Conservation (phyloP, 1,140 invertebrate genomes). For the Dryas iulia region DNA sequence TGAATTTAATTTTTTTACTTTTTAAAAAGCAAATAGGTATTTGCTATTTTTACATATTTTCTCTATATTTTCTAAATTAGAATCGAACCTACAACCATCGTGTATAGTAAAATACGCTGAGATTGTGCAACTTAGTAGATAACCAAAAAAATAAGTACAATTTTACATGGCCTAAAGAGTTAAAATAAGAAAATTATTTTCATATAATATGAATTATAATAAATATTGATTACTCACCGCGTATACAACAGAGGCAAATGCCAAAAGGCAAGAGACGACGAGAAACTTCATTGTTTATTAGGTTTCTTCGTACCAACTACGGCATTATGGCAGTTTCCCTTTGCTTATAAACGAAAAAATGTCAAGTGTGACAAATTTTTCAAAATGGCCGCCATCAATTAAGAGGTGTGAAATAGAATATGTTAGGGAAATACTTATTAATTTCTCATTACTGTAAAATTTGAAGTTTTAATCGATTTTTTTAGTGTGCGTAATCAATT, state of each 20-base stretch:
- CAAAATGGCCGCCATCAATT: constrained; percentile 20
- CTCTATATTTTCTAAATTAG: no score
- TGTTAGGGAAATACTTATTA: neutral
- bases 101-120: no score
- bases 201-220: no score
- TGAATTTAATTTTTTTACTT: no score
- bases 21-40: no score
- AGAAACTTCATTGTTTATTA: constrained; percentile 18
- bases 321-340: neutral
- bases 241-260: neutral
- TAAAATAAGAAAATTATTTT: no score
- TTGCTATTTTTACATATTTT: no score
- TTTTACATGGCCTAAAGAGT: no score
- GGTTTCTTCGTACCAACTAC: neutral
- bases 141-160: no score
- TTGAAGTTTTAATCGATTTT: neutral
- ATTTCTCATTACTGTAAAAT: neutral
- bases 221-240: neutral
- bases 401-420: constrained; percentile 4
- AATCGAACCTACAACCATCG: no score
- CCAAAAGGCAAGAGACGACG: constrained; percentile 6
- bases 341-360: constrained; percentile 11
- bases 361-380: constrained; percentile 19
- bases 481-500: neutral
- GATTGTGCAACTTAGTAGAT: no score